Conservation (phyloP, 2,888 invertebrate species). For the Eilema caniola region DNA sequence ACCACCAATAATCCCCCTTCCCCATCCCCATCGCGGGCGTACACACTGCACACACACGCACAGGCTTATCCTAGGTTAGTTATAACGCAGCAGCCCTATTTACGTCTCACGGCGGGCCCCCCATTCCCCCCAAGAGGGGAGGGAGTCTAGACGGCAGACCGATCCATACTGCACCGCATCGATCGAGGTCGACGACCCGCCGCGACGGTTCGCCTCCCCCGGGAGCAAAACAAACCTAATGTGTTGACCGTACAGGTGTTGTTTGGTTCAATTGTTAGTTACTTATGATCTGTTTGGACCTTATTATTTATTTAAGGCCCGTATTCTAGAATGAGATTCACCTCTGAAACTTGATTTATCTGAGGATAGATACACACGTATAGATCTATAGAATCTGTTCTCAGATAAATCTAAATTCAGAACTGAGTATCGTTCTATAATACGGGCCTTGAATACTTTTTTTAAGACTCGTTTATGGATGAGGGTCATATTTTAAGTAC, state of each 20-base stretch:
- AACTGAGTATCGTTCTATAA: too few species aligned
- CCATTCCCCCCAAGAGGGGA: constrained; percentile 33
- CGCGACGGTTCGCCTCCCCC: constrained; percentile 55
- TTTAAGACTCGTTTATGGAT: too few species aligned
- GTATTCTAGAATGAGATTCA: too few species aligned
- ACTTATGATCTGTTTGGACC: too few species aligned
- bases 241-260: constrained; percentile 68
- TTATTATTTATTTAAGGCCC: too few species aligned
- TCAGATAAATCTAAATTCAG: too few species aligned
- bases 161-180: constrained; percentile 84
- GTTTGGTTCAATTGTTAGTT: constrained; percentile 48
- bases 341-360: too few species aligned
- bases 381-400: too few species aligned
- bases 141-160: constrained; percentile 83
- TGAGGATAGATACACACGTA: too few species aligned
- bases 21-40: constrained; percentile 13
- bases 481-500: too few species aligned
- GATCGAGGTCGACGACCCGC: constrained; percentile 68
- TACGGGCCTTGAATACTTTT: too few species aligned
- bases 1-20: constrained; percentile 15
- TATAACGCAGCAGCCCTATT: constrained; percentile 53
- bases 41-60: constrained; percentile 35
- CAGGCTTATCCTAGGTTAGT: constrained; percentile 55
- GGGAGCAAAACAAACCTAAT: constrained; percentile 73
- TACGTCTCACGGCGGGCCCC: constrained; percentile 50